Evolutionary conservation across 1,140 invertebrate genomes (phyloP).

Genomic region (Dinoponera quadriceps): DNA sequence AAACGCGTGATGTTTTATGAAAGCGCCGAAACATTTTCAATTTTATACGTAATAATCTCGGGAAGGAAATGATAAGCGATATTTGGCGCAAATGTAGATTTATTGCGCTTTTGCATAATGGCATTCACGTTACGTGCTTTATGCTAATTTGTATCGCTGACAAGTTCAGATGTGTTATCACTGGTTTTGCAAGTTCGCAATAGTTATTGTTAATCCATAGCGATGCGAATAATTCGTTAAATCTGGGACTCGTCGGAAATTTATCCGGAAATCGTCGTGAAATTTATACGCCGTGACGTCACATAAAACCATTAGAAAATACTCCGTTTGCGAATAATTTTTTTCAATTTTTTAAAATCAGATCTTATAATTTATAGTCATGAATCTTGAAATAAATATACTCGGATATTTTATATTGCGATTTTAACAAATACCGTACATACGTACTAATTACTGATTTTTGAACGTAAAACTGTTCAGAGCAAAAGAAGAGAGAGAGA

Average conservation of each 20-base stretch:
- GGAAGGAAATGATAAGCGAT: slow-evolving; percentile 39
- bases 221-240: slow-evolving; percentile 18
- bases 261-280: neutral
- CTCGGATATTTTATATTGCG: too few species aligned
- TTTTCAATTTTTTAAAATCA: neutral
- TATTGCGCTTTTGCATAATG: slow-evolving; percentile 28
- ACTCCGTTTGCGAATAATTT: neutral
- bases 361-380: neutral
- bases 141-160: slow-evolving; percentile 22
- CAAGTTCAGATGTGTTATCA: neutral
- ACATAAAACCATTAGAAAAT: neutral
- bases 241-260: neutral
- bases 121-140: slow-evolving; percentile 9
- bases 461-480: neutral
- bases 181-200: slow-evolving; percentile 9
- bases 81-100: slow-evolving; percentile 35
- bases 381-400: neutral
- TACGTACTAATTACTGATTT: neutral
- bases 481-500: too few species aligned
- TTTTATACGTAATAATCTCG: slow-evolving; percentile 51
- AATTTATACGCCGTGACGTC: neutral
- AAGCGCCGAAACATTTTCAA: slow-evolving; percentile 54
- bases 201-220: slow-evolving; percentile 15
- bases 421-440: too few species aligned
- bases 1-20: slow-evolving; percentile 32